Base-by-base conservation (phyloP, 2,888 invertebrate species). In the Eustalomyia histrio region DNA sequence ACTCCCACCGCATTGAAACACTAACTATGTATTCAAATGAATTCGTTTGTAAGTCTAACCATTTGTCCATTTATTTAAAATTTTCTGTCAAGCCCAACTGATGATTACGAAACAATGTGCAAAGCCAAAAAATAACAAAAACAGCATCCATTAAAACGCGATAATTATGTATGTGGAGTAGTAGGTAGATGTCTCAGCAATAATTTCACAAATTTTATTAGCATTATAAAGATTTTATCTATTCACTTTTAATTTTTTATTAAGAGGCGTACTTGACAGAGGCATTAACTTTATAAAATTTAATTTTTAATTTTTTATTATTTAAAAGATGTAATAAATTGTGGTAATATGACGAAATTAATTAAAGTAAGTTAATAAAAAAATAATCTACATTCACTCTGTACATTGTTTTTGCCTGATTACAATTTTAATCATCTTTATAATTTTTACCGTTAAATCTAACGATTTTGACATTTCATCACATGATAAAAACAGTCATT, bases 101-200 rank as follows among this genome's bases (percentile, higher is more conserved):
- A 39, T 39, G 39, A 39, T 12, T 39, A 39, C 12, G 39, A 47
- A n/a, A 47, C 43, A 47, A n/a, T 39, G 43, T n/a, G 5, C 39
- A 47, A 47, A 47, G n/a, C 2, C 14, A 5, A n/a, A 6, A 43
- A 43, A 14, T 35, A 43, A 12, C 8, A 43, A 29, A 6, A 6
- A 29, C 39, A 47, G 43, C 43, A n/a, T n/a, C 43, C 43, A 47
- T 47, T n/a, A 47, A 47, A n/a, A n/a, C 43, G n/a, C 43, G n/a
- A 47, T 47, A 2, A 47, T n/a, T 47, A 47, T 47, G n/a, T 47
- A 5, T 47, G 12, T 47, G 39, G 14, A n/a, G 43, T 47, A 14
- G 43, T 47, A n/a, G 43, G n/a, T 47, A 7, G 43, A 47, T n/a
- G 14, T n/a, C 43, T 47, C 43, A 47, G 43, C 43, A 14, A 47